Evolutionary conservation across 1,140 invertebrate species (phyloP).

Genomic region (Zaprionus taronus): DNA sequence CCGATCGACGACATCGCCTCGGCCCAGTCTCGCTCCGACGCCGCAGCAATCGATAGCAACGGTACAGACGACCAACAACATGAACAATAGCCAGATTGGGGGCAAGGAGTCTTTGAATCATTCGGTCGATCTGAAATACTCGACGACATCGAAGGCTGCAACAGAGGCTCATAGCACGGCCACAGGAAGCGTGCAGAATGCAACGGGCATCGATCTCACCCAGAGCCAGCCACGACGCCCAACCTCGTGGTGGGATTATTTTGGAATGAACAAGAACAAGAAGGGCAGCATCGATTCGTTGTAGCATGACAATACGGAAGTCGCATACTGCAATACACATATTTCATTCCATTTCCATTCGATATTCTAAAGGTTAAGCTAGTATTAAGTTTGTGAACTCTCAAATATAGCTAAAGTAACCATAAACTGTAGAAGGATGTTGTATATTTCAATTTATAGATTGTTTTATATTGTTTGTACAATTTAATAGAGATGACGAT

Average conservation of each 20-base stretch:
- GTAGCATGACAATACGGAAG: neutral
- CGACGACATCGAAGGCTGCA: neutral
- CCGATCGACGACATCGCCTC: conserved; percentile 19
- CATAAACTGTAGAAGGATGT: too few relatives aligned
- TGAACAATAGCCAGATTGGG: neutral
- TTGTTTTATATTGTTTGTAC: neutral
- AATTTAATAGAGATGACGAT: too few relatives aligned
- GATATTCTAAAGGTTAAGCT: neutral
- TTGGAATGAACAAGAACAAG: conserved; percentile 51
- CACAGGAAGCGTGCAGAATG: neutral
- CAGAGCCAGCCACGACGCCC: neutral
- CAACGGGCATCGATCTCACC: neutral
- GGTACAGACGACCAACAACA: conserved; percentile 11
- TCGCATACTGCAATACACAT: conserved; percentile 7
- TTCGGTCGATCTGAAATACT: neutral
- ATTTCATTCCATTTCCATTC: neutral
- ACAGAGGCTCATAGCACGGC: neutral
- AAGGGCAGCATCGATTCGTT: conserved; percentile 43
- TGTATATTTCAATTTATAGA: too few relatives aligned
- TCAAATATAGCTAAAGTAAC: neutral
- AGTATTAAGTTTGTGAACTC: neutral
- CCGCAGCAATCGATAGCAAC: conserved; percentile 36
- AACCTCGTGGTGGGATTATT: conserved; percentile 52
- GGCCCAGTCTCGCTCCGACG: conserved; percentile 30
- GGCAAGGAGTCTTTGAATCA: neutral